phyloP scores from a whole-genome alignment of 1,140 invertebrate genomes.

The Potamilus streckersoni region DNA sequence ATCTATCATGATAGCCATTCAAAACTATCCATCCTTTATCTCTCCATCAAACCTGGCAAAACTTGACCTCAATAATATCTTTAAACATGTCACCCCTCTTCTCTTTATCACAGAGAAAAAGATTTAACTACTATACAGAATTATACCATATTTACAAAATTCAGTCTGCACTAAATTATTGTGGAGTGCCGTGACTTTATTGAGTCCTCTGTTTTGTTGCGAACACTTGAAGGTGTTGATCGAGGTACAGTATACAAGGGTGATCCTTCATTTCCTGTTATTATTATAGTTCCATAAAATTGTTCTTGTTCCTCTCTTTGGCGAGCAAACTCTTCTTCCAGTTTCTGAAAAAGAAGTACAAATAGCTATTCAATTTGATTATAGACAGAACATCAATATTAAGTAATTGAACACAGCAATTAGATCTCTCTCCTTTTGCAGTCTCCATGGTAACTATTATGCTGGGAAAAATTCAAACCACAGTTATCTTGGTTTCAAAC shows the following conservation, averaged over 20 bases:
- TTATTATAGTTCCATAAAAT: constrained; percentile 72
- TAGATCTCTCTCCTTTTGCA: not conserved
- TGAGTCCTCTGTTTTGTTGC: constrained; percentile 29
- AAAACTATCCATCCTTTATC: too few relatives aligned
- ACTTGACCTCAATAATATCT: too few relatives aligned
- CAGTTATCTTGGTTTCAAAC: too few relatives aligned
- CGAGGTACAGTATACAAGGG: constrained; percentile 8
- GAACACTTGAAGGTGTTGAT: constrained; percentile 12
- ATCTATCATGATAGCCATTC: too few relatives aligned
- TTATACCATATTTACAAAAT: too few relatives aligned
- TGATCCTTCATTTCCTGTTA: constrained; percentile 40
- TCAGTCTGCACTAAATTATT: constrained; percentile 9
- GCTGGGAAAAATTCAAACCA: too few relatives aligned
- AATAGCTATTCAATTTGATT: not conserved
- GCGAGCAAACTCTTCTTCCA: constrained; percentile 86
- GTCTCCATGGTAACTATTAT: not conserved
- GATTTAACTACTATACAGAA: too few relatives aligned
- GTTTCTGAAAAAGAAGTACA: constrained; percentile 73
- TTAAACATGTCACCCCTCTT: too few relatives aligned
- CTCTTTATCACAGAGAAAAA: too few relatives aligned
- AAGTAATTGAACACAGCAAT: not conserved
- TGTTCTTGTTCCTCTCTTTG: constrained; percentile 88
- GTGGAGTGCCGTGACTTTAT: constrained; percentile 25
- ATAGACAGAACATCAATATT: not conserved
- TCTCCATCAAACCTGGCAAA: too few relatives aligned